A percentile compares a stretch with the other conserved stretches of the same genome.
Evolutionary conservation across 2,888 invertebrate species (phyloP).

Genomic region (Ischnura elegans): DNA sequence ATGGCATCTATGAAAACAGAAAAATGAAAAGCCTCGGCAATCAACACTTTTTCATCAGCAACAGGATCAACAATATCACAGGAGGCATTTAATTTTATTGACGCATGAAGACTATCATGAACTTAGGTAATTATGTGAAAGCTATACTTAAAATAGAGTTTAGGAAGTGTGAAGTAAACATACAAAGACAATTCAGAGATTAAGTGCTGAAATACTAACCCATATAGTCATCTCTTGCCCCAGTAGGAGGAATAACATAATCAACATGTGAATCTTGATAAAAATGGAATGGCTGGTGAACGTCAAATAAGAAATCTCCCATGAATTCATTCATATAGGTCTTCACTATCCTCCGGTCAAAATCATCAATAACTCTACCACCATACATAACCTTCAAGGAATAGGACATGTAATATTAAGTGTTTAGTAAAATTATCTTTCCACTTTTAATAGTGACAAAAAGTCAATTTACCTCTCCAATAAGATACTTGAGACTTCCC

Average conservation of each 20-base stretch:
- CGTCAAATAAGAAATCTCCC: constrained; percentile 95
- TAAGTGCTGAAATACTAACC: constrained; percentile 78
- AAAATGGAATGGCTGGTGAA: constrained; percentile 95
- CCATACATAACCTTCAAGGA: constrained; percentile 92
- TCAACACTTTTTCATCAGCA: constrained; percentile 51
- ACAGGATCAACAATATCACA: constrained; percentile 36
- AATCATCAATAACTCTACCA: constrained; percentile 94
- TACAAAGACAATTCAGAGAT: not conserved
- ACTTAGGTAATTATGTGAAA: no score
- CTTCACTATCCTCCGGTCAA: constrained; percentile 90
- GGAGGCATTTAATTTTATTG: not conserved
- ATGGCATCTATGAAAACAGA: constrained; percentile 83
- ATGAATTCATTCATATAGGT: constrained; percentile 97
- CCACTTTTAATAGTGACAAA: not conserved
- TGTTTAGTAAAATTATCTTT: not conserved
- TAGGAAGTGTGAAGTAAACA: no score
- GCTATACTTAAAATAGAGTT: no score
- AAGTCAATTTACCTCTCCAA: constrained; percentile 87
- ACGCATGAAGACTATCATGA: not conserved
- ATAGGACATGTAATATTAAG: not conserved
- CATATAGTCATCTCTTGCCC: constrained; percentile 85
- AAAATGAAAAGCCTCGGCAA: not conserved
- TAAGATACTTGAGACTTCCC: constrained; percentile 94
- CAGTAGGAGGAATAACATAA: constrained; percentile 87
- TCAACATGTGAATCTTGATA: constrained; percentile 87